Evolutionary conservation across 2,888 invertebrate species (phyloP).

Genomic region (Lasioglossum morio): DNA sequence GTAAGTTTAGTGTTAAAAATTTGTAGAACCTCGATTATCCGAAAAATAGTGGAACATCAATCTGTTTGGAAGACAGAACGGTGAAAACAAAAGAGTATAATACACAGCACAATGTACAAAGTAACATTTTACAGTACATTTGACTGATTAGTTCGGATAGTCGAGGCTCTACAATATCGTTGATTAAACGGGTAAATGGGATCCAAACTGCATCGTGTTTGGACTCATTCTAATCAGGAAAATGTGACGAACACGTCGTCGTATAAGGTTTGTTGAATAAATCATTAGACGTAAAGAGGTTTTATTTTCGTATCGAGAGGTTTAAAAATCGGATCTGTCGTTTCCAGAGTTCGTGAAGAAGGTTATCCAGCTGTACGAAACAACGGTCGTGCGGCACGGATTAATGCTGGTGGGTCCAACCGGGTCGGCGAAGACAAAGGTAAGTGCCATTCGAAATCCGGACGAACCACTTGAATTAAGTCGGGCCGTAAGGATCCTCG

Average conservation of each 20-base stretch:
- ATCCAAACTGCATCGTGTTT: neutral
- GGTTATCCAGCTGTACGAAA: slow-evolving; percentile 93
- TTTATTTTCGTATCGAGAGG: neutral
- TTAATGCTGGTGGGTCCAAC: slow-evolving; percentile 94
- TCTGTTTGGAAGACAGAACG: too few relatives aligned
- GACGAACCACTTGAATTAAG: slow-evolving; percentile 12
- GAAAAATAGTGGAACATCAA: too few relatives aligned
- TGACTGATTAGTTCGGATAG: too few relatives aligned
- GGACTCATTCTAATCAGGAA: neutral
- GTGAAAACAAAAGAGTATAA: too few relatives aligned
- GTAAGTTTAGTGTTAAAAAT: too few relatives aligned
- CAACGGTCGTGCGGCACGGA: slow-evolving; percentile 92
- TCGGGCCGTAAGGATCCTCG: neutral
- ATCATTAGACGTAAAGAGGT: neutral
- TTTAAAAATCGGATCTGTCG: slow-evolving; percentile 1
- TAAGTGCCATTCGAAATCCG: slow-evolving; percentile 76
- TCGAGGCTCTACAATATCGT: too few relatives aligned
- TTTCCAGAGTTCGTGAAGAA: slow-evolving; percentile 90
- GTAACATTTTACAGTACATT: too few relatives aligned
- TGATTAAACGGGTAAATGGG: too few relatives aligned
- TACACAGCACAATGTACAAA: too few relatives aligned
- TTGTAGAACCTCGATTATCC: too few relatives aligned
- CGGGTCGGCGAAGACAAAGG: slow-evolving; percentile 92
- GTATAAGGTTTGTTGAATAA: neutral
- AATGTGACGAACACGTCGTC: neutral